A percentile compares a stretch with the other conserved stretches of the same genome.
These are phyloP conservation scores for Ectropis grisescens DNA, from an alignment of 1,140 invertebrate species.

Conservation along the genomic window DNA sequence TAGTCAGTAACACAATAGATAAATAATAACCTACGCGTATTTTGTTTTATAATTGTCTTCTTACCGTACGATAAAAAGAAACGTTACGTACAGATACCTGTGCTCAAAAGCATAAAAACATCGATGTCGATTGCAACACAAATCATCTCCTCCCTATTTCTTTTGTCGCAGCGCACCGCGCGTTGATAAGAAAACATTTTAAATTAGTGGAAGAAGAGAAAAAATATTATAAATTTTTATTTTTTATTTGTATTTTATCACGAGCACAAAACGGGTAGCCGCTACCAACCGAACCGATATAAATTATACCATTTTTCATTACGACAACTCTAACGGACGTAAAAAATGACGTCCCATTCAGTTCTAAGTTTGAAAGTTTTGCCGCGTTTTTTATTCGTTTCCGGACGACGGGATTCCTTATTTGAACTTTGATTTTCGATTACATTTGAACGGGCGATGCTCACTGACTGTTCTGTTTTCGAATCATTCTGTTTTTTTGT, in stretches of 20 bases:
- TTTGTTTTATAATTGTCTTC: too few relatives aligned
- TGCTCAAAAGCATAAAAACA: too few relatives aligned
- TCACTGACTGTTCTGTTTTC: too few relatives aligned
- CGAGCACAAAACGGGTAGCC: slow-evolving; percentile 66
- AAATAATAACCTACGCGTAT: too few relatives aligned
- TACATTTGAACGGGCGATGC: slow-evolving; percentile 6
- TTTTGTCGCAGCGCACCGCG: slow-evolving; percentile 56
- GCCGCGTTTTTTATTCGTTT: slow-evolving; percentile 67
- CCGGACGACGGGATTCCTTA: slow-evolving; percentile 60
- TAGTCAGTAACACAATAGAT: too few relatives aligned
- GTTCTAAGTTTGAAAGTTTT: slow-evolving; percentile 63
- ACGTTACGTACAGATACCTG: too few relatives aligned
- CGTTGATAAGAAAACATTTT: slow-evolving; percentile 68
- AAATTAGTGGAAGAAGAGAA: slow-evolving; percentile 64
- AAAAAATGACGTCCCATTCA: slow-evolving; percentile 67
- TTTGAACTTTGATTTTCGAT: slow-evolving; percentile 30
- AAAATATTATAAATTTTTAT: slow-evolving; percentile 54
- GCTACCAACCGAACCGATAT: slow-evolving; percentile 59
- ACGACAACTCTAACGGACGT: slow-evolving; percentile 63
- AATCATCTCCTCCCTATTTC: slow-evolving; percentile 29
- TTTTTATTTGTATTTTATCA: slow-evolving; percentile 59
- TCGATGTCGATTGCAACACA: slow-evolving; percentile 11
- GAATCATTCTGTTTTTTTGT: too few relatives aligned
- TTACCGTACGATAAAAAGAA: too few relatives aligned
- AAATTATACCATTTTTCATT: slow-evolving; percentile 70